Conservation (phyloP, 30 jellyfish, hydroid and myxozoan genomes). For the Rhopilema esculentum region DNA sequence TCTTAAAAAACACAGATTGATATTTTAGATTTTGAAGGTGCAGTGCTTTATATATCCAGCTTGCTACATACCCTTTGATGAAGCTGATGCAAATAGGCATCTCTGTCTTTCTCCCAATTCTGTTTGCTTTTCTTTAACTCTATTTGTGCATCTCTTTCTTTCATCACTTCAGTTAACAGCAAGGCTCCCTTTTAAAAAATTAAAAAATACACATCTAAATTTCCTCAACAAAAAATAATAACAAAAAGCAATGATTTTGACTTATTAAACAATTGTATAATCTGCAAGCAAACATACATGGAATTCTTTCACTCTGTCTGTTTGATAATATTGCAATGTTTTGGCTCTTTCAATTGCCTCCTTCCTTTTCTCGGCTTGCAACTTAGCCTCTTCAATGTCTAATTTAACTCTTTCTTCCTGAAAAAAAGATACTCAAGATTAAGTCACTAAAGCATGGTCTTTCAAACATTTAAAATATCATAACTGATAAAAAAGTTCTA, state of each 20-base stretch:
- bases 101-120: slow-evolving; percentile 84
- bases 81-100: slow-evolving; percentile 51
- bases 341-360: slow-evolving; percentile 96
- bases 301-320: slow-evolving; percentile 96
- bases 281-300: slow-evolving; percentile 90
- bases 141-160: slow-evolving; percentile 97
- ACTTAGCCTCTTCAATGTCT: slow-evolving; percentile 92
- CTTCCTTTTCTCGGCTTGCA: slow-evolving; percentile 89
- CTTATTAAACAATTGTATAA: too few species aligned
- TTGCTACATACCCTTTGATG: slow-evolving; percentile 73
- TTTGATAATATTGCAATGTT: slow-evolving; percentile 89
- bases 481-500: too few species aligned
- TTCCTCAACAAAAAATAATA: too few species aligned
- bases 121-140: slow-evolving; percentile 72
- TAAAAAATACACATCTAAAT: background rate
- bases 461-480: background rate
- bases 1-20: background rate
- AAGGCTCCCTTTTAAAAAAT: slow-evolving; percentile 82
- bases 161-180: slow-evolving; percentile 87
- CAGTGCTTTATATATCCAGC: background rate
- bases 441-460: background rate
- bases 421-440: background rate
- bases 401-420: slow-evolving; percentile 80
- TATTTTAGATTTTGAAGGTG: too few species aligned
- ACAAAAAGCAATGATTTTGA: too few species aligned